A percentile compares a stretch with the other conserved stretches of the same genome.
Evolutionary conservation across 2,113 vertebrate species (phyloP).

Genomic region (Phyllostomus hastatus): DNA sequence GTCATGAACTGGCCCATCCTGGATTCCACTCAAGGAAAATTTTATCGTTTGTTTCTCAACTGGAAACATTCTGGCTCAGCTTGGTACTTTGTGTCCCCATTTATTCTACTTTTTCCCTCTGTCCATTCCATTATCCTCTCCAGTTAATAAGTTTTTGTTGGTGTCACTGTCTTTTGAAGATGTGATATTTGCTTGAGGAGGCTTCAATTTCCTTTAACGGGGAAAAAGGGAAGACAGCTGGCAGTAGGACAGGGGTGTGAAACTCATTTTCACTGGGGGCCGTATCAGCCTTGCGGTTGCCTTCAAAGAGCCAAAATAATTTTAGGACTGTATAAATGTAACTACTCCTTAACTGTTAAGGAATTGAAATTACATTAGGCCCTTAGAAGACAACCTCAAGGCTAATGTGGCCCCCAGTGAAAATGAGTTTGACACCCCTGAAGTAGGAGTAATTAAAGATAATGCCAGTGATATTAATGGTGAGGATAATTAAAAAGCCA

Average conservation of each 20-base stretch:
- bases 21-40: conserved; percentile 18
- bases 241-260: neutral
- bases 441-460: neutral
- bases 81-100: neutral
- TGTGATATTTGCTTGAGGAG: neutral
- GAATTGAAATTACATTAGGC: no score
- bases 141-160: neutral
- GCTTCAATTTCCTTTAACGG: neutral
- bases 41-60: conserved; percentile 30
- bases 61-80: neutral
- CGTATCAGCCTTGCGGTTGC: no score
- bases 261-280: no score
- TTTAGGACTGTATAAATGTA: no score
- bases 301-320: no score
- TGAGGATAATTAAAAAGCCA: neutral
- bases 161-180: neutral
- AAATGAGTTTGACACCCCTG: no score
- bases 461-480: neutral
- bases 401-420: no score
- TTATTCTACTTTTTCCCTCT: neutral
- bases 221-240: neutral
- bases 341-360: no score
- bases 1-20: neutral
- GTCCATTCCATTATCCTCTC: neutral
- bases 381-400: no score